Percentiles rank a stretch among this genome's conserved stretches.
Conservation (phyloP, 2,888 invertebrate species). For the Spilosoma lubricipeda region DNA sequence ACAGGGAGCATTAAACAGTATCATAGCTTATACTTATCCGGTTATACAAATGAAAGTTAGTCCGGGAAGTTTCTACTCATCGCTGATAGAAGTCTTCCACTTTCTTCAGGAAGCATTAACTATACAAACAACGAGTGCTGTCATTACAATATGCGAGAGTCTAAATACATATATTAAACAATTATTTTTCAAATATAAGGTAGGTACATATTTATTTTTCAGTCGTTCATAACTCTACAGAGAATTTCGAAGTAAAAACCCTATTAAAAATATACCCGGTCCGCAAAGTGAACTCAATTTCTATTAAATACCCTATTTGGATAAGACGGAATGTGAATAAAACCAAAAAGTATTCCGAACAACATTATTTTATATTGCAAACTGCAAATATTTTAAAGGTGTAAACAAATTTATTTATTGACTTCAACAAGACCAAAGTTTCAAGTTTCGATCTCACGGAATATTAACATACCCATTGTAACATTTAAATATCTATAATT, state of each 20-base stretch:
- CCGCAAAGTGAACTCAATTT: no score
- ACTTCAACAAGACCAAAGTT: background rate
- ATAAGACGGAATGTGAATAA: no score
- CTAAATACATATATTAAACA: background rate
- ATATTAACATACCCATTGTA: background rate
- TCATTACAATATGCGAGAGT: background rate
- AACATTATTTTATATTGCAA: no score
- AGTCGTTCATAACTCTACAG: no score
- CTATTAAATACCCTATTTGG: no score
- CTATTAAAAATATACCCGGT: no score
- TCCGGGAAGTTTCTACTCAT: constrained; percentile 50
- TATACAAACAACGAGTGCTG: background rate
- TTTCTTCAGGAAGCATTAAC: constrained; percentile 61
- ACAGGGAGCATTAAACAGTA: constrained; percentile 25
- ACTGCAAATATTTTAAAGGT: no score
- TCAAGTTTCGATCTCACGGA: background rate
- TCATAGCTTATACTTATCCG: constrained; percentile 38
- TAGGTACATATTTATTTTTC: no score
- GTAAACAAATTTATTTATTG: no score
- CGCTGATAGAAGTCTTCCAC: constrained; percentile 40
- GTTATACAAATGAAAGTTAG: constrained; percentile 39
- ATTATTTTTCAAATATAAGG: no score
- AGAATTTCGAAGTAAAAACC: no score
- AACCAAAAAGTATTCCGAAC: no score
- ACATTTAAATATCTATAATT: background rate